Evolutionary conservation across 2,888 invertebrate species (phyloP), one percentile per base, ranked within the genome.

Genomic region (Thalpophila matura): DNA sequence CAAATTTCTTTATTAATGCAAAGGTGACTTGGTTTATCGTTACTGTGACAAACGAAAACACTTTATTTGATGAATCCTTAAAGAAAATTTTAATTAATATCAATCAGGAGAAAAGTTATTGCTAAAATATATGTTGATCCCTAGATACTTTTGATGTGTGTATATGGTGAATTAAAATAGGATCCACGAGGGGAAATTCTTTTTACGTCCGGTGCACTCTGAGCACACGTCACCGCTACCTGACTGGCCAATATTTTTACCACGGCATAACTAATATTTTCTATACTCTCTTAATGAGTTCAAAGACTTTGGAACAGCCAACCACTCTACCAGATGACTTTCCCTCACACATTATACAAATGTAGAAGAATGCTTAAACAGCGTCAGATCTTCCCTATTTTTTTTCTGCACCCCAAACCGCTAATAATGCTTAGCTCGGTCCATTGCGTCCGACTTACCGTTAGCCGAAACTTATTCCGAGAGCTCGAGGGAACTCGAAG

Each of bases 351-450:
- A 63, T 54, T 50, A 62, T 51, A 61, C 60, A 59, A 67, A 68
- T 71, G 59, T 74, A 66, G 66, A 74, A 51, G 64, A 65, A 77
- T 68, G 61, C 70, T 71, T 58, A 60, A 68, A 70, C 51, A 50
- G 43, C 50, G 59, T 60, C 57, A 29, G 57, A 53, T 42, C 38
- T 61, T 74, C 60, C 74, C 71, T 45, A 56, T 74, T 82, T 78
- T 80, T 80, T 71, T 64, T 63, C 31, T 67, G 62, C 57, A 54
- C 62, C 84, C 83, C 78, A 77, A 79, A 81, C 81, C 84, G 77
- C 85, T 82, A 84, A 83, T 84, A 83, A 80, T 73, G 77, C 71
- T 54, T 53, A 33, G 65, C 51, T 50, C 63, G 77, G 79, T 74
- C 73, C 84, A 84, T 83, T 83, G 80, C 76, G 66, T 69, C 55